These are phyloP conservation scores for Helicoverpa armigera DNA, from an alignment of 1,140 invertebrate species.

Conservation along the genomic window DNA sequence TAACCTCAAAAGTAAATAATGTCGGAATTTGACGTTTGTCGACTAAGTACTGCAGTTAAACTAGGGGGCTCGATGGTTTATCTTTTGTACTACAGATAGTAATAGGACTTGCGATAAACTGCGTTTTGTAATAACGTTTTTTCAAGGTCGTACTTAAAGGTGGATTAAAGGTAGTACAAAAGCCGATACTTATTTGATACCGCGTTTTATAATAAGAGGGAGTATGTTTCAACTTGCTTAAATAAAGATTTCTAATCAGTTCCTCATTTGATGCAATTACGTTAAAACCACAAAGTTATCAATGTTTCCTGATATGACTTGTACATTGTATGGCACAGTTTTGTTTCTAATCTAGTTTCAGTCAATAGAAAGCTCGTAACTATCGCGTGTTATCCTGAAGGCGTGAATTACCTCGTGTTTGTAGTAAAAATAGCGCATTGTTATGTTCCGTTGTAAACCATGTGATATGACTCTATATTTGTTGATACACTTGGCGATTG, in stretches of 20 bases:
- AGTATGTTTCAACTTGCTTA: no score
- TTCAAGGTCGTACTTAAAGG: no score
- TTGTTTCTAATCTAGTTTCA: slow-evolving; percentile 31
- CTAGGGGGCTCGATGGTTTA: no score
- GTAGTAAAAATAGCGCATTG: slow-evolving; percentile 19
- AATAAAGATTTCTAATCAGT: background rate
- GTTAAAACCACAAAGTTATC: slow-evolving; percentile 3
- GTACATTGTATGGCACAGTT: slow-evolving; percentile 24
- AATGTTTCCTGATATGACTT: background rate
- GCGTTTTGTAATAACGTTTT: no score
- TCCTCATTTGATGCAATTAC: background rate
- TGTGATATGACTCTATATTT: background rate
- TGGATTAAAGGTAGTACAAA: no score
- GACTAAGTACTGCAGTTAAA: no score
- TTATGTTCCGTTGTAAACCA: slow-evolving; percentile 26
- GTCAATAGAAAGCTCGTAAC: slow-evolving; percentile 27
- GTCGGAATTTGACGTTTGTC: no score
- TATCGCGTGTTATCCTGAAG: slow-evolving; percentile 35
- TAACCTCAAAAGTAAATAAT: no score
- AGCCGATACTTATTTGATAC: no score
- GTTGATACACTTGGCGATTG: background rate
- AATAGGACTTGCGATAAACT: no score
- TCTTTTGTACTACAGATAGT: no score
- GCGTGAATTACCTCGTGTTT: slow-evolving; percentile 28
- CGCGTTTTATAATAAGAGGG: no score